Evolutionary conservation across 2,888 invertebrate genomes (phyloP).

Genomic region (Hedya salicella): DNA sequence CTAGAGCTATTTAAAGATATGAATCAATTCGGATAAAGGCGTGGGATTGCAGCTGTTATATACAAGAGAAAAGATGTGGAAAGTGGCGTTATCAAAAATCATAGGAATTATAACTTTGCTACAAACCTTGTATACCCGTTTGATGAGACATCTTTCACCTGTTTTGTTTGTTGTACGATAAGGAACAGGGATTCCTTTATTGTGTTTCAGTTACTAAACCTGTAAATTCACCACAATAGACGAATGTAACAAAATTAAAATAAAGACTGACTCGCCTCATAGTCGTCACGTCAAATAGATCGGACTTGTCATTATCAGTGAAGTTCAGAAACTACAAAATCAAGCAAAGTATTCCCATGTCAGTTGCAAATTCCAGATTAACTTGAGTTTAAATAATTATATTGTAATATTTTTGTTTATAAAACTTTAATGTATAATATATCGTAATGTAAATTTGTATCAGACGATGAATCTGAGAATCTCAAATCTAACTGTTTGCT

Average conservation of each 20-base stretch:
- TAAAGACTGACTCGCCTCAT: neutral
- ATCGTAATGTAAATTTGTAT: no score
- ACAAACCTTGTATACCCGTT: conserved; percentile 93
- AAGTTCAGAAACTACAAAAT: neutral
- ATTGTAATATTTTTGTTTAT: no score
- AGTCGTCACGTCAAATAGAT: neutral
- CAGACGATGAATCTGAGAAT: no score
- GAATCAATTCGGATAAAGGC: conserved; percentile 24
- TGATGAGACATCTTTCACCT: conserved; percentile 91
- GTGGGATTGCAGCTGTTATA: conserved; percentile 14
- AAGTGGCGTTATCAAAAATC: conserved; percentile 30
- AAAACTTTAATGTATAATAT: no score
- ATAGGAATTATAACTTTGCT: conserved; percentile 45
- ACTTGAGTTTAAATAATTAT: no score
- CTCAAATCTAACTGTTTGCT: no score
- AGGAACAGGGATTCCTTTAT: neutral
- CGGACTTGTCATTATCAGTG: neutral
- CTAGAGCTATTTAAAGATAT: conserved; percentile 24
- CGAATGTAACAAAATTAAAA: neutral
- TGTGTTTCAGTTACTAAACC: conserved; percentile 7
- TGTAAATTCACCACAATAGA: neutral
- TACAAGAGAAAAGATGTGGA: conserved; percentile 34
- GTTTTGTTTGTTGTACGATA: neutral
- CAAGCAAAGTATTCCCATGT: no score
- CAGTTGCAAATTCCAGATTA: no score